Conservation (phyloP, 64 coral and sea anemone species). For the Anthopleura sola region DNA sequence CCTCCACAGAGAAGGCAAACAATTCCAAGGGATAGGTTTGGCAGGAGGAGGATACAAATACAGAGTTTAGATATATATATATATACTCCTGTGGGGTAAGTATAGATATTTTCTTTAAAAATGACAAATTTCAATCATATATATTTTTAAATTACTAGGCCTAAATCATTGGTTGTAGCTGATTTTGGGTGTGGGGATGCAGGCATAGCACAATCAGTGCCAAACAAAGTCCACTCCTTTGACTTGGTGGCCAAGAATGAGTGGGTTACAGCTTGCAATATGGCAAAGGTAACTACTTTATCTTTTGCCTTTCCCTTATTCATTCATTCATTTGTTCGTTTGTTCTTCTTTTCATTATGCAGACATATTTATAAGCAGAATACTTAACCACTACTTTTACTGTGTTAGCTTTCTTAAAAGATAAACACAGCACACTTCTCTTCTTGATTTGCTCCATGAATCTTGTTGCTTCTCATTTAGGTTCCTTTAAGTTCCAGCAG, state of each 20-base stretch:
- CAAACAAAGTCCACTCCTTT: constrained; percentile 94
- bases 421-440: neutral
- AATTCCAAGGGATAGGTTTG: no score
- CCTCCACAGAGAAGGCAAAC: no score
- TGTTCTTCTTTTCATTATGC: no score
- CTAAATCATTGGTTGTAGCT: constrained; percentile 57
- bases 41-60: no score
- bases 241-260: constrained; percentile 90
- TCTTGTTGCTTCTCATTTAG: constrained; percentile 23
- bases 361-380: no score
- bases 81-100: neutral
- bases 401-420: no score
- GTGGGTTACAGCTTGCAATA: constrained; percentile 93
- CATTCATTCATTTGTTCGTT: no score
- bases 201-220: constrained; percentile 79
- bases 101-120: neutral
- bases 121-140: neutral
- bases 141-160: constrained; percentile 36
- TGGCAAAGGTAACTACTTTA: constrained; percentile 66
- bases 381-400: no score
- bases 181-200: constrained; percentile 99
- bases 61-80: no score
- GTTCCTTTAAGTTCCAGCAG: constrained; percentile 69
- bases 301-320: neutral
- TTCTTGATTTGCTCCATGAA: neutral